These are phyloP conservation scores for Megaceryle alcyon DNA, from an alignment of 2,797 vertebrate genomes.

Conservation along the genomic window DNA sequence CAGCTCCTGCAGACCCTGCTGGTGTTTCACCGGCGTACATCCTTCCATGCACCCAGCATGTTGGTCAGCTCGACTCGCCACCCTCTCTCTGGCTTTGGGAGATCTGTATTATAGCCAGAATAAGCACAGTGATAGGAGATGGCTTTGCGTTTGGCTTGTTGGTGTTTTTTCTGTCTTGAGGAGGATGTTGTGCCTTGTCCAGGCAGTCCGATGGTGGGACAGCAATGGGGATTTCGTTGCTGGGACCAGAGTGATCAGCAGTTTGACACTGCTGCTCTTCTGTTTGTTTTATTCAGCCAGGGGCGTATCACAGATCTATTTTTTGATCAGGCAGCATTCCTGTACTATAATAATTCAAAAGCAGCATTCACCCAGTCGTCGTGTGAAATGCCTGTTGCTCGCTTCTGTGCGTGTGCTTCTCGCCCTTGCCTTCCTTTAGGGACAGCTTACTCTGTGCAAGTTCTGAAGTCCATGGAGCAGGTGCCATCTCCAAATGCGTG, in stretches of 20 bases:
- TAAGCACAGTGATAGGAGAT: background rate
- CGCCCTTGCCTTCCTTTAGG: background rate
- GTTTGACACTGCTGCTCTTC: background rate
- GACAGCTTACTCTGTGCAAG: background rate
- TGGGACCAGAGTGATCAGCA: background rate
- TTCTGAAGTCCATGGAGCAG: background rate
- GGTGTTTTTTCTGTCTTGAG: background rate
- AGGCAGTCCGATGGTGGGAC: background rate
- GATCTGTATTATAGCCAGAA: background rate
- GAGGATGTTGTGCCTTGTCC: background rate
- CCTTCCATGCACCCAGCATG: fast-evolving
- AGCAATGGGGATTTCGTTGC: background rate
- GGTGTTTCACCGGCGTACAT: fast-evolving
- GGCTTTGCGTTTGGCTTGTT: background rate
- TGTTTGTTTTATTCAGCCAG: background rate
- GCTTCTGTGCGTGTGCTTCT: background rate
- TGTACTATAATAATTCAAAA: background rate
- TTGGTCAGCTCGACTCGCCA: fast-evolving
- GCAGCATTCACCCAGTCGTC: background rate
- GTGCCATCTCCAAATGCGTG: background rate
- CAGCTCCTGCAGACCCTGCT: background rate
- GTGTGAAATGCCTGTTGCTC: background rate
- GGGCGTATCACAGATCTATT: background rate
- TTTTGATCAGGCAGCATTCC: background rate
- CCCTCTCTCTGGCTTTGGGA: background rate